These are phyloP conservation scores for Alviniconcha strummeri DNA, from an alignment of 2,888 invertebrate genomes.

Conservation along the genomic window DNA sequence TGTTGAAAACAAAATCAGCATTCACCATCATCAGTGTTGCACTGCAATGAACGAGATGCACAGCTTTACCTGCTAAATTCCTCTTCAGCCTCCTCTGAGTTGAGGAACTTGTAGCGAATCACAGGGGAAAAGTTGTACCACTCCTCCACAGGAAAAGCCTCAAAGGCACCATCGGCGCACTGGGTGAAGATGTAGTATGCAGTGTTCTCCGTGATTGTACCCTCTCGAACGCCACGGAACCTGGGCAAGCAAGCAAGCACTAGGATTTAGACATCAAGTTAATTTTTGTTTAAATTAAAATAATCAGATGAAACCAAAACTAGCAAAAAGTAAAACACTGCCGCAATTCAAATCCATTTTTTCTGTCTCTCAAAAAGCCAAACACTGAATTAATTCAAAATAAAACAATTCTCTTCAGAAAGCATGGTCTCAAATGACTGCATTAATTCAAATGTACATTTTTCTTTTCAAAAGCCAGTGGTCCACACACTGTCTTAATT, in stretches of 20 bases:
- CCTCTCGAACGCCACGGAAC: constrained; percentile 93
- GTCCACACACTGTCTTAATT: no score
- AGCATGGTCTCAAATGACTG: no score
- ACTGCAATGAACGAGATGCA: neutral
- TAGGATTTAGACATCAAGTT: neutral
- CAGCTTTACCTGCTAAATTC: constrained; percentile 87
- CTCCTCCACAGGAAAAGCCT: constrained; percentile 95
- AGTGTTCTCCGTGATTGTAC: constrained; percentile 96
- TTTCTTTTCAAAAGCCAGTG: no score
- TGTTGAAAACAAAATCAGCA: no score
- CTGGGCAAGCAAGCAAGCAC: constrained; percentile 70
- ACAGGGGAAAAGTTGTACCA: constrained; percentile 93
- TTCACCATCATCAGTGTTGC: no score
- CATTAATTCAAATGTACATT: no score
- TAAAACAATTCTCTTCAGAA: no score
- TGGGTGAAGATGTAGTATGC: constrained; percentile 99
- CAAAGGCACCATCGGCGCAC: constrained; percentile 94
- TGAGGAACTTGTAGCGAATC: constrained; percentile 92
- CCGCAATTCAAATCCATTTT: no score
- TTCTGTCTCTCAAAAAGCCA: no score
- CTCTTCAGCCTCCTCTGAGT: constrained; percentile 98
- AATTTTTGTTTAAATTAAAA: neutral
- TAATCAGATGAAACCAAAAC: no score
- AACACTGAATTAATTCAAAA: no score
- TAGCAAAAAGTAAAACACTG: no score